These are phyloP conservation scores for Hydrozoanthus gracilis DNA, from an alignment of 92 coral and sea anemone species.

Conservation along the genomic window DNA sequence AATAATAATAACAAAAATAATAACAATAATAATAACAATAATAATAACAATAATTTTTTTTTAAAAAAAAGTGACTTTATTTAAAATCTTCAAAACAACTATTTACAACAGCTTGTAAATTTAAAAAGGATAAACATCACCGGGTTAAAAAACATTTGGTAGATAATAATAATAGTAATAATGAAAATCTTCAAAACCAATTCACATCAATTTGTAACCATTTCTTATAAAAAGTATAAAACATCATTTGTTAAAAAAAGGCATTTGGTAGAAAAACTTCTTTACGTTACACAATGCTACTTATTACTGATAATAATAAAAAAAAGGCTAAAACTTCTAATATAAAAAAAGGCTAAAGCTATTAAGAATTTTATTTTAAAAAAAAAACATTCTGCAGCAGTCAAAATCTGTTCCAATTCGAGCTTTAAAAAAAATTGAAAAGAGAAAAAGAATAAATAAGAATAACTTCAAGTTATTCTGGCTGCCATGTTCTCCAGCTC, in stretches of 20 bases:
- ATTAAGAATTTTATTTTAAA: background rate
- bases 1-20: no score
- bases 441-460: background rate
- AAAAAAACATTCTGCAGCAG: background rate
- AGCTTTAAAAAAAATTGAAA: background rate
- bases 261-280: background rate
- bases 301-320: background rate
- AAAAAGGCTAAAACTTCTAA: background rate
- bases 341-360: no score
- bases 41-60: no score
- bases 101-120: no score
- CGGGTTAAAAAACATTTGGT: no score
- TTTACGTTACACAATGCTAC: background rate
- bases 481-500: slow-evolving; percentile 7
- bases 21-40: no score
- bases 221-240: no score
- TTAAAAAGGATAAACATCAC: no score
- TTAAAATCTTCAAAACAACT: no score
- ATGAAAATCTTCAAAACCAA: background rate
- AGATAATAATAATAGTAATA: no score
- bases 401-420: background rate
- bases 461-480: background rate
- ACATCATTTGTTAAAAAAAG: background rate
- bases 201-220: no score
- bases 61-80: no score